Evolutionary conservation across 2,888 invertebrate genomes (phyloP), one percentile per base, ranked within the genome.

Genomic region (Cheilosia soror): DNA sequence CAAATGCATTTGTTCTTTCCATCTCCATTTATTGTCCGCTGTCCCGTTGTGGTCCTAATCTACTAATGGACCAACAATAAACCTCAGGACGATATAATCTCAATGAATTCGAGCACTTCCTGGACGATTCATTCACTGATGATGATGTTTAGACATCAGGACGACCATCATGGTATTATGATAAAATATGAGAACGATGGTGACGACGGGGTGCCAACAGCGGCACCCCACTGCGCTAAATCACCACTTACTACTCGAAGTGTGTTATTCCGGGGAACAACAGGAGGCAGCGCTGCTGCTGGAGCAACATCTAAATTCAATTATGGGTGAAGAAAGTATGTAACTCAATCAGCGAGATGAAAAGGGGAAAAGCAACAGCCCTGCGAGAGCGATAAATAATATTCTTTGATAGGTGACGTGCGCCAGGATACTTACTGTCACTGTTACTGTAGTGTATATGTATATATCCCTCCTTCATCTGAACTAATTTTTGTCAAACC

Each of bases 151-250:
- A 78, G 86, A 80, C 80, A 84, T 75, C 65, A 49, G 65, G 49
- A 47, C 57, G 66, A 81, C 68, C 57, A 85, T 53, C 66, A 62
- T 69, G 66, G 60, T 68, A 77, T 57, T 81, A 69, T 73, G 77
- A 86, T 86, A 82, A 82, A 82, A 82, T 82, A 86, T 78, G 72
- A 85, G 84, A 49, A 68, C 25, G 49, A 63, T 31, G 71, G 58
- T 31, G 71, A 71, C 78, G 33, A 69, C 73, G 77, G 86, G 86
- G 82, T 78, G 73, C 75, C 84, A 66, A 31, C 47, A 49, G 47
- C 13, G 58, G 77, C 87, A 88, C 89, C 90, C 90, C 88, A 89
- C 89, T 89, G 90, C 83, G 90, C 89, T 90, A 90, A 90, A 90
- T 90, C 90, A 89, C 90, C 89, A 89, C 89, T 90, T 90, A 90